Evolutionary conservation across 2,888 invertebrate species (phyloP), one percentile per base, ranked within the genome.

Genomic region (Amphimallon solstitiale): DNA sequence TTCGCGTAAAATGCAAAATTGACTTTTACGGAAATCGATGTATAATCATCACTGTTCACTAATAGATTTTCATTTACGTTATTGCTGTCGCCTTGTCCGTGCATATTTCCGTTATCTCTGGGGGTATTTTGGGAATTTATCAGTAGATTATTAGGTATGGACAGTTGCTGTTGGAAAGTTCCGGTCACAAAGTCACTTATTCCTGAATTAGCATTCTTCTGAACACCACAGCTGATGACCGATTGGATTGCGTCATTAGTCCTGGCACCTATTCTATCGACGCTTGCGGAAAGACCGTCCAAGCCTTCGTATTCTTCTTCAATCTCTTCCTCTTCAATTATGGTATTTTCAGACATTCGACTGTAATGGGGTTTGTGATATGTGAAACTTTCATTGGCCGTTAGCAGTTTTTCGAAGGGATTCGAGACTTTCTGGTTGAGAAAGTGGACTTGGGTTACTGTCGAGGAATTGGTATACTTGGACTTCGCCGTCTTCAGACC

Each of bases 71-170:
- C 62, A 19, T 37, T 48, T 7, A 35, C 23, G 43, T 29, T 29
- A 10, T 64, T 62, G 14, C 38, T 51, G 43, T 70, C 68, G 2
- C 67, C 70, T 61, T 68, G 68, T 9, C 63, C 68, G 34, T 67
- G 63, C n/a, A 67, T 17, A 37, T 64, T 67, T 21, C 52, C 60
- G 43, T 63, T 23, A 35, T 63, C 43, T 14, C 10, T 17, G 15
- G 23, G 37, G 19, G 23, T 40, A 19, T 7, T 60, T 43, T 40
- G 19, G 21, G 19, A 12, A 46, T 12, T 54, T 14, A 10, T 12
- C 21, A 37, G 4, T 23, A 63, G 14, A 12, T 43, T 29, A 23
- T 38, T 51, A 2, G 46, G 49, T 7, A 64, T 21, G 4, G 64
- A 64, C 21, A 56, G 48, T 21, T 64, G 56, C 12, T 19, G 34